Evolutionary conservation across 2,797 vertebrate genomes (phyloP).

Genomic region (Megaceryle alcyon): DNA sequence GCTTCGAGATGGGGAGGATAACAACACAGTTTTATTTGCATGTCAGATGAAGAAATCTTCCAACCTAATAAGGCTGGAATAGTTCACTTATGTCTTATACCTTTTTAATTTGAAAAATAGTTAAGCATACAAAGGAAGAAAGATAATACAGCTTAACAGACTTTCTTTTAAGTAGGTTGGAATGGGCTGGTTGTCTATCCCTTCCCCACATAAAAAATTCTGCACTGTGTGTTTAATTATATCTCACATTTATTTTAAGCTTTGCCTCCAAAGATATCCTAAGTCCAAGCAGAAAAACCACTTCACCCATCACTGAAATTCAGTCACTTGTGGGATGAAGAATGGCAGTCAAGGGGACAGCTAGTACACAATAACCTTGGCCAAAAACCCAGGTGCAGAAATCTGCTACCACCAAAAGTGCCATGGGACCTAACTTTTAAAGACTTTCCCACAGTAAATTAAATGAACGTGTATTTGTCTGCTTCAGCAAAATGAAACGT

Average conservation of each 20-base stretch:
- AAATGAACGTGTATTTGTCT: slow-evolving; percentile 53
- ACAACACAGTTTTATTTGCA: neutral
- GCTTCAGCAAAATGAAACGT: slow-evolving; percentile 59
- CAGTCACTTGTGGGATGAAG: slow-evolving; percentile 45
- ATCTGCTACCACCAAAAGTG: slow-evolving; percentile 46
- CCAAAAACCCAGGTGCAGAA: slow-evolving; percentile 64
- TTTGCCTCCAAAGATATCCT: neutral
- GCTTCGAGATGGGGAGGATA: neutral
- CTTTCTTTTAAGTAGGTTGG: neutral
- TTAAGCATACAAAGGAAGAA: neutral
- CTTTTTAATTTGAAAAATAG: neutral
- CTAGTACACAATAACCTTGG: slow-evolving; percentile 38
- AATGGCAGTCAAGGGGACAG: slow-evolving; percentile 50
- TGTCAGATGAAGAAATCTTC: neutral
- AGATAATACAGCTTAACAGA: neutral
- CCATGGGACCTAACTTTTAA: slow-evolving; percentile 50
- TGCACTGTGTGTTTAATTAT: slow-evolving; percentile 3
- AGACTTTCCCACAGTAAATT: slow-evolving; percentile 65
- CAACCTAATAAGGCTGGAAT: neutral
- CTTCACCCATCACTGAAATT: slow-evolving; percentile 52
- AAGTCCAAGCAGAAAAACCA: slow-evolving; percentile 45
- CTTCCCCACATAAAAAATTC: neutral
- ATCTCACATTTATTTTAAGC: slow-evolving; percentile 14
- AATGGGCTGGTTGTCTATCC: neutral
- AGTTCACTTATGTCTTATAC: neutral